Conservation (phyloP, 2,113 vertebrate species). For the Alectura lathami region DNA sequence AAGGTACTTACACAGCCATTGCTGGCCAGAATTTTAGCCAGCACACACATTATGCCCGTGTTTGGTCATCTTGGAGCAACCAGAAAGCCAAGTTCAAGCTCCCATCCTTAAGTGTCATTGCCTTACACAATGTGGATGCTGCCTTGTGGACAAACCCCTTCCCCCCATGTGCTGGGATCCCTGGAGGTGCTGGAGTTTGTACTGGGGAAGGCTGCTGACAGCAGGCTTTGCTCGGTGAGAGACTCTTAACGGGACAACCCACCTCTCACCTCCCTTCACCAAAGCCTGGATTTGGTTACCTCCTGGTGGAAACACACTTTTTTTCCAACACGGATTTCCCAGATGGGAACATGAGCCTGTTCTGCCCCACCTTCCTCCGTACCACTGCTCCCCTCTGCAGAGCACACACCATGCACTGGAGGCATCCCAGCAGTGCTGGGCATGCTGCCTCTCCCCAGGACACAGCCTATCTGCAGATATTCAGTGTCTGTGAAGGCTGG, state of each 20-base stretch:
- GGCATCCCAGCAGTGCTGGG: not conserved
- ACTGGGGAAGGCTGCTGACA: conserved; percentile 21
- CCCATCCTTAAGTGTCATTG: not conserved
- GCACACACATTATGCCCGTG: rapidly evolving
- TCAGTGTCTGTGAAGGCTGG: not conserved
- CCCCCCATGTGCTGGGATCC: not conserved
- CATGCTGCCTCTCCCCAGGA: not conserved
- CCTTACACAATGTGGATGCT: not conserved
- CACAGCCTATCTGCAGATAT: not conserved
- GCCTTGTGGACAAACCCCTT: not conserved
- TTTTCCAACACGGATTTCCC: not conserved
- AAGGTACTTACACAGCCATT: not conserved
- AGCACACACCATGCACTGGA: not conserved
- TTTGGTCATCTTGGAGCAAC: not conserved
- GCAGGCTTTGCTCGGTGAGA: conserved; percentile 19
- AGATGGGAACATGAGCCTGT: rapidly evolving
- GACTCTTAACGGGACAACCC: not conserved
- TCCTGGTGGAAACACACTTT: not conserved
- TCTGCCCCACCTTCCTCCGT: not conserved
- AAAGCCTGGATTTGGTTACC: not conserved
- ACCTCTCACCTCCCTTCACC: conserved; percentile 16
- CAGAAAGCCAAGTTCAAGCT: not conserved
- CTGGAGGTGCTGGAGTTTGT: not conserved
- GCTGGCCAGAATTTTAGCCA: not conserved
- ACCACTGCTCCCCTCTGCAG: not conserved